phyloP scores from a whole-genome alignment of 2,888 invertebrate genomes.

The Aphodius granarius region DNA sequence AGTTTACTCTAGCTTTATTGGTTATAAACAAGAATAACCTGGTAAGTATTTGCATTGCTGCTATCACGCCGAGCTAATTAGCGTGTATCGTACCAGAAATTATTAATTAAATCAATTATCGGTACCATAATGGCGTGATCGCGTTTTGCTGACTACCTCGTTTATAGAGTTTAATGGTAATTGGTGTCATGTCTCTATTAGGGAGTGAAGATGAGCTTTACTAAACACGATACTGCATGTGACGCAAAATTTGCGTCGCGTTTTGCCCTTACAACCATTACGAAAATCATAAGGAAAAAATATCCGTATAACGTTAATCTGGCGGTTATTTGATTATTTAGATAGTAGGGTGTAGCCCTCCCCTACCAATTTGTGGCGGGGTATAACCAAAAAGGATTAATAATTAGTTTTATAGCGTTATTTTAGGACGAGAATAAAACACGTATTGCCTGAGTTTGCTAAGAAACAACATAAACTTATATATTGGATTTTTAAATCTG shows the following conservation, averaged over 20 bases:
- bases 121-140: slow-evolving; percentile 4
- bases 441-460: not conserved
- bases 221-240: not conserved
- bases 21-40: not conserved
- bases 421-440: too few relatives aligned
- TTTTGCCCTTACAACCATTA: too few relatives aligned
- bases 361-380: too few relatives aligned
- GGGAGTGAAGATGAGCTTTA: not conserved
- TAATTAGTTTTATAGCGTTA: too few relatives aligned
- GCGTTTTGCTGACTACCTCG: slow-evolving; percentile 7
- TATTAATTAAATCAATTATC: slow-evolving; percentile 14
- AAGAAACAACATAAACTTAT: too few relatives aligned
- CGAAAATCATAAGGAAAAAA: too few relatives aligned
- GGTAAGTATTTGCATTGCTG: not conserved
- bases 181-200: not conserved
- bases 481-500: too few relatives aligned
- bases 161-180: slow-evolving; percentile 1
- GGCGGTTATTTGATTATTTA: too few relatives aligned
- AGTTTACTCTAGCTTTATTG: too few relatives aligned
- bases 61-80: not conserved
- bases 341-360: too few relatives aligned
- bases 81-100: slow-evolving; percentile 1
- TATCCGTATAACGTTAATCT: too few relatives aligned
- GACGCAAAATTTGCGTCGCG: not conserved
- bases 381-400: too few relatives aligned